Conservation (phyloP, 2,888 invertebrate species). For the Mechanitis mazaeus region DNA sequence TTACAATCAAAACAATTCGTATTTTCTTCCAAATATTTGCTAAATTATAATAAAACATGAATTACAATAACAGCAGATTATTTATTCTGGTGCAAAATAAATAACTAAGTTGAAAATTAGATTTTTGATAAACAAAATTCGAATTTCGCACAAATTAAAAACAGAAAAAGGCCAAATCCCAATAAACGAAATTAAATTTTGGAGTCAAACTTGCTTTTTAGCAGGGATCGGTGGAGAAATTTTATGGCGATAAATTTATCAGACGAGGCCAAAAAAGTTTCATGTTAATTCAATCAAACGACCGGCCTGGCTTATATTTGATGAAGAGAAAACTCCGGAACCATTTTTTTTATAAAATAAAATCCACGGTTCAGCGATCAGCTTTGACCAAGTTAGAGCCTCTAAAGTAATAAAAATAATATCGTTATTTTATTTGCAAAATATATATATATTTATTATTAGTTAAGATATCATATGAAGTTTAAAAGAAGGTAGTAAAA, state of each 20-base stretch:
- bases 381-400: conserved; percentile 9
- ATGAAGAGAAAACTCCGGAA: conserved; percentile 47
- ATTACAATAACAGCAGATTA: too few species aligned
- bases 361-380: conserved; percentile 16
- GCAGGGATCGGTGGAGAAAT: conserved; percentile 50
- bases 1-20: too few species aligned
- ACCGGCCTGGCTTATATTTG: conserved; percentile 61
- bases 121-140: conserved; percentile 13
- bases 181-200: conserved; percentile 57
- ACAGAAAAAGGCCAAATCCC: conserved; percentile 41
- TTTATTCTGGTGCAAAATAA: conserved; percentile 14
- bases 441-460: too few species aligned
- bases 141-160: conserved; percentile 40
- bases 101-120: conserved; percentile 14
- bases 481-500: too few species aligned
- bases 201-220: conserved; percentile 51
- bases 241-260: conserved; percentile 65
- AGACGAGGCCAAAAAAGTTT: conserved; percentile 56
- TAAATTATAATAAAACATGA: too few species aligned
- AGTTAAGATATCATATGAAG: too few species aligned
- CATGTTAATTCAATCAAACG: conserved; percentile 71
- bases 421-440: background rate
- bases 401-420: conserved; percentile 7
- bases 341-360: conserved; percentile 20
- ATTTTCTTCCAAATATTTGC: too few species aligned